Percentiles rank a stretch among this genome's conserved stretches.
Evolutionary conservation across 2,797 vertebrate genomes (phyloP).

Genomic region (Jordanella pulchra): DNA sequence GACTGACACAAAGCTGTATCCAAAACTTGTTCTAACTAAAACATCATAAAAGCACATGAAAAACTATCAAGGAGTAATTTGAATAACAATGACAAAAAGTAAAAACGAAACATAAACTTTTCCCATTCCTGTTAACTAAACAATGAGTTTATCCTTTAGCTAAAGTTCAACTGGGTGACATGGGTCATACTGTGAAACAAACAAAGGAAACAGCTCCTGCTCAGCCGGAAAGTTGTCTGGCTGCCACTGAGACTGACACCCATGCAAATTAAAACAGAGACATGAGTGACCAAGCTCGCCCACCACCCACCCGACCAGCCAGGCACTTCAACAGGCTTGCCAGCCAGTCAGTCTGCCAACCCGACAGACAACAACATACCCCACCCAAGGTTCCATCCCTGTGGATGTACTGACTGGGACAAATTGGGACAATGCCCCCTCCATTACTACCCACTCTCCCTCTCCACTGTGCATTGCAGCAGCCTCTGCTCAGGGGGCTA

Average conservation of each 20-base stretch:
- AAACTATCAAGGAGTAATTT: constrained; percentile 26
- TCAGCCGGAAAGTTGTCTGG: constrained; percentile 55
- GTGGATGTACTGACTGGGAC: constrained; percentile 75
- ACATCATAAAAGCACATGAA: constrained; percentile 51
- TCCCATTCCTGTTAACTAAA: neutral
- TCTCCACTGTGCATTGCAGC: constrained; percentile 64
- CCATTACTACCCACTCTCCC: constrained; percentile 72
- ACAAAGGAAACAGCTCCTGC: constrained; percentile 36
- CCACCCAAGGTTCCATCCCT: constrained; percentile 66
- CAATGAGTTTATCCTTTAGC: neutral
- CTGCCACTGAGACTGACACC: constrained; percentile 72
- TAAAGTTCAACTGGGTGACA: constrained; percentile 3
- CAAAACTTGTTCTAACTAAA: constrained; percentile 63
- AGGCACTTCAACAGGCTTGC: constrained; percentile 33
- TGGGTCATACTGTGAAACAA: constrained; percentile 28
- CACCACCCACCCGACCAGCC: constrained; percentile 48
- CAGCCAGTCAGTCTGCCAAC: constrained; percentile 53
- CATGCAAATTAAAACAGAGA: constrained; percentile 80
- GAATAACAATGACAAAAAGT: constrained; percentile 25
- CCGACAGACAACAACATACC: constrained; percentile 55
- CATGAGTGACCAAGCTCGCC: constrained; percentile 60
- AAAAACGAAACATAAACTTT: constrained; percentile 31
- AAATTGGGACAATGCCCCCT: constrained; percentile 75
- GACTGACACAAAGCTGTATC: constrained; percentile 52
- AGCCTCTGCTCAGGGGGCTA: constrained; percentile 81